phyloP scores from a whole-genome alignment of 2,797 vertebrate species.

The Hydrophis major region DNA sequence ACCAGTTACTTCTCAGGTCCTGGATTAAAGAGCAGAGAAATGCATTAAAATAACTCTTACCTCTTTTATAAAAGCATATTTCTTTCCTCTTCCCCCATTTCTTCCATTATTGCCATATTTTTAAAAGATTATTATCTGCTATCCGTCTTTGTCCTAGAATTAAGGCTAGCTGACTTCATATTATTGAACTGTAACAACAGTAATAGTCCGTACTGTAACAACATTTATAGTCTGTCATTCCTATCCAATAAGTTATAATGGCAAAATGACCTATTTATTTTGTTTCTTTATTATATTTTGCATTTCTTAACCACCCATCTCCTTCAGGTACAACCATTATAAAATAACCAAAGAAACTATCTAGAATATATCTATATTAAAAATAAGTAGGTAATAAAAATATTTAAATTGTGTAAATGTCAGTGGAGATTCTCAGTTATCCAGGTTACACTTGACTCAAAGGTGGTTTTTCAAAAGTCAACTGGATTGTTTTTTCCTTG shows the following conservation, averaged over 20 bases:
- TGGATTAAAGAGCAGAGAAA: background rate
- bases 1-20: background rate
- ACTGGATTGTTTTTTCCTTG: background rate
- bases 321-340: background rate
- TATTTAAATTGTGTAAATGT: background rate
- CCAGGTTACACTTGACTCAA: background rate
- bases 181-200: background rate
- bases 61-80: background rate
- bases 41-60: constrained; percentile 4
- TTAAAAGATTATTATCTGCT: background rate
- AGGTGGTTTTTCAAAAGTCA: background rate
- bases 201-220: background rate
- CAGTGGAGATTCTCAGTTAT: background rate
- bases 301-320: background rate
- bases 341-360: background rate
- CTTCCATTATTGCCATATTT: background rate
- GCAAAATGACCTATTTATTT: background rate
- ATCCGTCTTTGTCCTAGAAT: background rate
- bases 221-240: background rate
- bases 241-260: background rate
- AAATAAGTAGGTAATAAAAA: background rate
- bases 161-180: background rate
- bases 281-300: background rate
- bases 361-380: background rate
- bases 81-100: background rate